Conservation (phyloP, 2,113 vertebrate species). For the Vicugna pacos region DNA sequence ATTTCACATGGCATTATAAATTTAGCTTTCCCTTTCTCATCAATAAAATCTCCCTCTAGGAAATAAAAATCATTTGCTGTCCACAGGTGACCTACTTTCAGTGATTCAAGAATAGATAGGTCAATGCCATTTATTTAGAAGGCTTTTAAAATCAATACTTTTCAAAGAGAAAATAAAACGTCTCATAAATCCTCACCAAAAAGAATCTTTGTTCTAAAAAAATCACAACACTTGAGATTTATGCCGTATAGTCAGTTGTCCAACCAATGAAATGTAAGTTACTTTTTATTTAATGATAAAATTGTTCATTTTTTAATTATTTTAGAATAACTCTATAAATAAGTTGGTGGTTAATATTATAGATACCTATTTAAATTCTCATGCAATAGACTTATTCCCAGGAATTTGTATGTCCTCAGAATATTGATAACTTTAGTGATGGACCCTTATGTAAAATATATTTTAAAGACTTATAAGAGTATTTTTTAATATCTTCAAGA, state of each 20-base stretch:
- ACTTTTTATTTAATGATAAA: slow-evolving; percentile 12
- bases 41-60: slow-evolving; percentile 66
- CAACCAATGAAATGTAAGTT: slow-evolving; percentile 2
- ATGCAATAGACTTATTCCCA: background rate
- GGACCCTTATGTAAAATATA: background rate
- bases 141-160: slow-evolving; percentile 78
- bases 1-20: slow-evolving; percentile 53
- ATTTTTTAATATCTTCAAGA: background rate
- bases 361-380: background rate
- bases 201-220: slow-evolving; percentile 44
- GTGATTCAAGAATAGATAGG: slow-evolving; percentile 77
- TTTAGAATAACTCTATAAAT: background rate
- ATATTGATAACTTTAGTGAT: background rate
- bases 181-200: slow-evolving; percentile 66
- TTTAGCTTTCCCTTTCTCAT: slow-evolving; percentile 57
- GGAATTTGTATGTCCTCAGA: background rate
- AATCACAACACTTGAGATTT: slow-evolving; percentile 34
- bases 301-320: background rate
- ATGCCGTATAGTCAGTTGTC: slow-evolving; percentile 16
- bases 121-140: slow-evolving; percentile 77
- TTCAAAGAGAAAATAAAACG: slow-evolving; percentile 76
- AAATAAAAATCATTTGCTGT: slow-evolving; percentile 80
- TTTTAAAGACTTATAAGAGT: background rate
- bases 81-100: slow-evolving; percentile 74
- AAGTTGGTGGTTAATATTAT: background rate